These are phyloP conservation scores for Girardinus metallicus DNA, from an alignment of 2,797 vertebrate genomes.

Conservation along the genomic window DNA sequence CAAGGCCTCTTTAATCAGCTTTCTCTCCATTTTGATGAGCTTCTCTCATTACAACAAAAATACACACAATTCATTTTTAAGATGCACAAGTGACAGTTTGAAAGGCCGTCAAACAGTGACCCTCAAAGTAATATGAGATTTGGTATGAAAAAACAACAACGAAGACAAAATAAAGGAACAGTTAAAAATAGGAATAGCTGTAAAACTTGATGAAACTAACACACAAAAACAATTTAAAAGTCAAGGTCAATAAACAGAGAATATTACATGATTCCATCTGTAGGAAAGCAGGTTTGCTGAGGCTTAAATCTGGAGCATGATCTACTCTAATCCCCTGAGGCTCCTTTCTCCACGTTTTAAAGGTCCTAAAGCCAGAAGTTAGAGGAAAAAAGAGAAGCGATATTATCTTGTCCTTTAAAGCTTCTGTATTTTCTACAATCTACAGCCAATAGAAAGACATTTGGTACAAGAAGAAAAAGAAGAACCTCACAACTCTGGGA, in stretches of 20 bases:
- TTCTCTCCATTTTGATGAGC: neutral
- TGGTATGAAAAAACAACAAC: neutral
- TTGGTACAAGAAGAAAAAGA: conserved; percentile 13
- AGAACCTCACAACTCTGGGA: neutral
- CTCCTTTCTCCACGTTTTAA: conserved; percentile 2
- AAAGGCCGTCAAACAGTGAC: neutral
- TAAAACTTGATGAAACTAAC: neutral
- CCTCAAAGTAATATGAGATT: neutral
- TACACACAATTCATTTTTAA: neutral
- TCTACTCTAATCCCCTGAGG: conserved; percentile 20
- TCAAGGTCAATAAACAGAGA: conserved; percentile 12
- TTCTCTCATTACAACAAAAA: neutral
- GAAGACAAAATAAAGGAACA: neutral
- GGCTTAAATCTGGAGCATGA: conserved; percentile 13
- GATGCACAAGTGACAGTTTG: too few relatives aligned
- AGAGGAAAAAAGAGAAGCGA: conserved; percentile 17
- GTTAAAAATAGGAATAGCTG: neutral
- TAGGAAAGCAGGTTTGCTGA: conserved; percentile 6
- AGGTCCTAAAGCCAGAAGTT: neutral
- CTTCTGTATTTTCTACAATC: conserved; percentile 13
- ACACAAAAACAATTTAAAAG: neutral
- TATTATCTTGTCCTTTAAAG: conserved; percentile 24
- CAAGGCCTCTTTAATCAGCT: neutral
- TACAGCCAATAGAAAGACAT: conserved; percentile 6
- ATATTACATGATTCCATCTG: conserved; percentile 12